Base-by-base conservation (phyloP, 2,113 vertebrate species). In the Anguilla rostrata region DNA sequence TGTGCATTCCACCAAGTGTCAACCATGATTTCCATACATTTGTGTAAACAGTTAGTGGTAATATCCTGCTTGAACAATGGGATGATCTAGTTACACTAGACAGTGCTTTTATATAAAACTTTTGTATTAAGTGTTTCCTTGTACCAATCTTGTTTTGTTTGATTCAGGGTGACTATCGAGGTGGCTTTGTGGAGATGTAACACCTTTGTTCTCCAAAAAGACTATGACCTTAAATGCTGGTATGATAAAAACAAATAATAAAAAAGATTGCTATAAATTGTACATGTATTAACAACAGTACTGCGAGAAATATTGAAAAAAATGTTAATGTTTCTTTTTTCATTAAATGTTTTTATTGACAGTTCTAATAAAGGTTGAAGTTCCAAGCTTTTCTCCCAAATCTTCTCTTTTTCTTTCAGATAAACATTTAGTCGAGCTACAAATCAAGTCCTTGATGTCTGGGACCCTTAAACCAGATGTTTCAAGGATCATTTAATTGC, bases 361-460 rank as follows among this genome's bases (percentile, higher is more conserved):
- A 88, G 83, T 94, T 94, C 94, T 90, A 96, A 95, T 96, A 96
- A 96, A 96, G 90, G 89, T 66, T 94, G 92, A 90, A 92, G 81
- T 93, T 93, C 91, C 92, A 94, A 94, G 92, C 92, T 95, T 94
- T 81, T 90, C 88, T 84, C 40, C 75, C 29, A 22, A 75, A 5
- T 11, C 8, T 41, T 14, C 22, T 5, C n/a, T 26, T n/a, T 79
- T 80, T 34, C 60, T 56, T 0, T 85, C 8, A 34, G 71, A 34
- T 75, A 75, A 75, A 12, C 71, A 75, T n/a, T 75, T 29, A 75
- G 71, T 75, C n/a, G 1, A 75, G 71, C 71, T 12, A 75, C n/a
- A 75, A 75, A 75, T 75, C 71, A 75, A 75, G 71, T 34, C 71
- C 26, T 75, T 75, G 71, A 75, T 75, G n/a, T n/a, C 20, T 75